Base-by-base conservation (phyloP, 1,140 invertebrate species). In the Drosophila orosa region DNA sequence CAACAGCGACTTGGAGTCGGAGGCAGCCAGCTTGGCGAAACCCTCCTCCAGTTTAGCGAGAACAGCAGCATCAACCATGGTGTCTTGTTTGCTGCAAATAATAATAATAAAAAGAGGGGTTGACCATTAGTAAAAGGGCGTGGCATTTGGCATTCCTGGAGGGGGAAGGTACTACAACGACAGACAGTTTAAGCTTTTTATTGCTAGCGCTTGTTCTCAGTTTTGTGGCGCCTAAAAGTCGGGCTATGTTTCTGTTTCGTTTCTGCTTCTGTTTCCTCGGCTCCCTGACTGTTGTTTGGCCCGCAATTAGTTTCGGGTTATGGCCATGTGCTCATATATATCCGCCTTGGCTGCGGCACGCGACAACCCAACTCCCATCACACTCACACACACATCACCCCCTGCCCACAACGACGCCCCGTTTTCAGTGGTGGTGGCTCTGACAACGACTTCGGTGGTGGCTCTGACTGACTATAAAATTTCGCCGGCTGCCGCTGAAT, bases 1-100 rank as follows among this genome's bases (percentile, higher is more conserved):
- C 93, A 99, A 93, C 90, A 99, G 94, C 47, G 98, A 98, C 93
- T 98, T 98, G 92, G 97, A 98, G 92, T 98, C 96, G 60, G 97
- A 97, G 73, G 93, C 95, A 75, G 95, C 93, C 83, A 99, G 93
- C 93, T 98, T 98, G 94, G 95, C 95, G 93, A 95, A 98, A 83
- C 96, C 97, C 92, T 96, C 95, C 93, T 98, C 97, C 93, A 98
- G 93, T 94, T 98, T 98, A 91, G 97, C 96, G 91, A 97, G 92
- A 89, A 95, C 95, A 92, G 95, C 96, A 85, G 96, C 95, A 93
- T 97, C 97, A 93, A 97, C 96, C 96, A 97, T 97, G 86, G 94
- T 95, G 94, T 94, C 93, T 92, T 94, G 93, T 94, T 94, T 95
- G 92, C 94, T 94, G 92, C 58, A 93, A 94, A 52, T 40, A 71